Percentiles rank a stretch among this genome's conserved stretches.
phyloP scores from a whole-genome alignment of 1,140 invertebrate species.

The Caenorhabditis tropicalis region DNA sequence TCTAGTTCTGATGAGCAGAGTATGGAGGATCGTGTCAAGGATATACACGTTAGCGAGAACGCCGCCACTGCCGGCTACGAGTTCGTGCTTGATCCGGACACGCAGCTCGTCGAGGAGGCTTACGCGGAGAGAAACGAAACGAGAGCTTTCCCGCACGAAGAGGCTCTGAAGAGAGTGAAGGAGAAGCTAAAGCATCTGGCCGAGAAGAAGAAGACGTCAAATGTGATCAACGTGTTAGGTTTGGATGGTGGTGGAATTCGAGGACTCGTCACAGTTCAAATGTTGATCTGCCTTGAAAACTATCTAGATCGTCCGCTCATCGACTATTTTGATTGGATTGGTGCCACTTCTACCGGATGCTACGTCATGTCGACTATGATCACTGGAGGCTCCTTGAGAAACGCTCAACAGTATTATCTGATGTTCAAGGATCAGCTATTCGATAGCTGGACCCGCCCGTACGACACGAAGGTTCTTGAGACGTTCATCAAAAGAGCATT shows the following conservation, averaged over 20 bases:
- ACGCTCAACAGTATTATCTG: slow-evolving; percentile 65
- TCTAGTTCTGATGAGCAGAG: neutral
- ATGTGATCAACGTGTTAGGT: slow-evolving; percentile 65
- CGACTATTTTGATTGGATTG: slow-evolving; percentile 88
- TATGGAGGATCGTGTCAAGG: slow-evolving; percentile 39
- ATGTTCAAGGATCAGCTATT: slow-evolving; percentile 70
- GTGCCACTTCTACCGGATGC: slow-evolving; percentile 94
- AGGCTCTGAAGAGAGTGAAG: slow-evolving; percentile 27
- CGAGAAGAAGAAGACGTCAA: slow-evolving; percentile 52
- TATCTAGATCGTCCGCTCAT: slow-evolving; percentile 66
- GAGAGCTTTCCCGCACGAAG: slow-evolving; percentile 35
- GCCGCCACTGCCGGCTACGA: slow-evolving; percentile 32
- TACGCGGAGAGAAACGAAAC: slow-evolving; percentile 23
- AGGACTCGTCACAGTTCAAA: slow-evolving; percentile 69
- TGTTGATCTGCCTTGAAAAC: slow-evolving; percentile 64
- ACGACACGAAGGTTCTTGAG: slow-evolving; percentile 82
- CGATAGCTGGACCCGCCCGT: slow-evolving; percentile 69
- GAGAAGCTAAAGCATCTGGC: slow-evolving; percentile 41
- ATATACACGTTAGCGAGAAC: slow-evolving; percentile 18
- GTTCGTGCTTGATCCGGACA: slow-evolving; percentile 47
- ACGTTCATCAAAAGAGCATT: slow-evolving; percentile 85
- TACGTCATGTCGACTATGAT: slow-evolving; percentile 74
- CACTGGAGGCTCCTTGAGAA: slow-evolving; percentile 61
- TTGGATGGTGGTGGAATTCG: slow-evolving; percentile 71
- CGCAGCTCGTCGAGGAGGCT: slow-evolving; percentile 30